phyloP scores from a whole-genome alignment of 2,888 invertebrate species.

The Acrocyrtus sp. region DNA sequence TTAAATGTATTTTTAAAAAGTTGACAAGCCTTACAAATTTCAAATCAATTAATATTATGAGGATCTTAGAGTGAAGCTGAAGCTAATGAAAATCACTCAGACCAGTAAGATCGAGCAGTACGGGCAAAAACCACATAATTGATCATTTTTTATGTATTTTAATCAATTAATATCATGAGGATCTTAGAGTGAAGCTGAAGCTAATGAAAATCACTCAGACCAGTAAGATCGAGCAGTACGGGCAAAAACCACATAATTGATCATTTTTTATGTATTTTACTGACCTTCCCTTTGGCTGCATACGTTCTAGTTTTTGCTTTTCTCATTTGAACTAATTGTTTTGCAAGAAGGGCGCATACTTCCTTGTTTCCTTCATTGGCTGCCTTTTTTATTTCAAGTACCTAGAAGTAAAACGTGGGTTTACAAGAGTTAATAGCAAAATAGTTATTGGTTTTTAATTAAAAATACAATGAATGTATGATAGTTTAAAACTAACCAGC shows the following conservation, averaged over 20 bases:
- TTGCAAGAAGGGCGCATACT: conserved; percentile 84
- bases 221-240: neutral
- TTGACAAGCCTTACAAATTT: no score
- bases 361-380: conserved; percentile 89
- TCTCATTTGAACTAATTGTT: conserved; percentile 86
- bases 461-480: neutral
- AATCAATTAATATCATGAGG: no score
- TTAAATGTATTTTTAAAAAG: no score
- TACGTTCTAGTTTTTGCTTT: conserved; percentile 88
- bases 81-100: neutral
- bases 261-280: conserved; percentile 22
- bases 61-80: no score
- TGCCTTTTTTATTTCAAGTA: conserved; percentile 87
- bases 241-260: neutral
- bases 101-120: neutral
- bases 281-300: conserved; percentile 82
- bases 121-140: neutral
- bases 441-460: neutral
- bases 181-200: no score
- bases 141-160: neutral
- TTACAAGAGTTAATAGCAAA: neutral
- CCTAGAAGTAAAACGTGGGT: conserved; percentile 68
- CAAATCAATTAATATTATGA: no score
- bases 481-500: conserved; percentile 71
- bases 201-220: neutral